Evolutionary conservation across 1,140 invertebrate genomes (phyloP), one percentile per base, ranked within the genome.

Genomic region (Drosophila rufa): DNA sequence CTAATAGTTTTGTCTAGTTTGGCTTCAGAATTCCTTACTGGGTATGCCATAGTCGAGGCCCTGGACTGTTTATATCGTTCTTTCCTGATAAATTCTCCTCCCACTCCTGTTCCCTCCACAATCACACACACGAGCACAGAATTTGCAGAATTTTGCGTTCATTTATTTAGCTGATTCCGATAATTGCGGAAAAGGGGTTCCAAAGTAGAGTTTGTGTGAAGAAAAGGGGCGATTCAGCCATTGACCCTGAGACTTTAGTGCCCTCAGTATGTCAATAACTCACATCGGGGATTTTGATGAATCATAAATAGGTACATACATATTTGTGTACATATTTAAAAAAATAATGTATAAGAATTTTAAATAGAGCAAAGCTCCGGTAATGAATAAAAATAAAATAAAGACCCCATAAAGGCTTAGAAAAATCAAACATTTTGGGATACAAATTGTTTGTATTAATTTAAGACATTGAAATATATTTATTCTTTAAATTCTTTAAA

Each of bases 131-230:
- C 62, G 14, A 14, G 2, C 38, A 38, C 57, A 45, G 57, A 33
- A 62, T 62, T 65, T 73, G 55, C 55, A 68, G 82, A 84, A 84
- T 67, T 74, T 60, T 47, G 47, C 33, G 43, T 68, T 60, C 68
- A 67, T 69, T 84, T 56, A 33, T 66, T 76, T 64, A 48, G 48
- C 55, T 46, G 43, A 60, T 61, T 73, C 68, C 40, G 53, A 51
- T 60, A 73, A 36, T 42, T 71, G n/a, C 15, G 51, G 36, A 38
- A 47, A 46, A 27, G 51, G 38, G 51, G 30, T 25, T 33, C 25
- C 27, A 47, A 27, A 19, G 47, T 22, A 50, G 33, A 36, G 3
- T 36, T 55, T 55, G 33, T 38, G 33, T 15, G 14, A 40, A 61
- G 33, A 14, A 46, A 42, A 17, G 59, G 60, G 62, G 53, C 36